Conservation (phyloP, 2,113 vertebrate species). For the Peucedramus taeniatus region DNA sequence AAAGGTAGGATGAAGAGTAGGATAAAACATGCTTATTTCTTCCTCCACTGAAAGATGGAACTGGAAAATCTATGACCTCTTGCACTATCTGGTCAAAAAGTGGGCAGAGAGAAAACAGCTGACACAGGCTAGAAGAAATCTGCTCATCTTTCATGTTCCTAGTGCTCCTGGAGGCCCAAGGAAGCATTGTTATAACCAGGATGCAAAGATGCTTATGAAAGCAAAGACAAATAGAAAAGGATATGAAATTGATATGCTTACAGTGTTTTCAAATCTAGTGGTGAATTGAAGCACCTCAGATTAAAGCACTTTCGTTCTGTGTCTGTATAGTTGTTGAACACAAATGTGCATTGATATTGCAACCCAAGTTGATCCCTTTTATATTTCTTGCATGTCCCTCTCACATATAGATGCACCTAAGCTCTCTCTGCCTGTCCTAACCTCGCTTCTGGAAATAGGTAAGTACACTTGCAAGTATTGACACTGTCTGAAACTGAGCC, state of each 20-base stretch:
- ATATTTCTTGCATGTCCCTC: background rate
- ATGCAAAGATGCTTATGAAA: background rate
- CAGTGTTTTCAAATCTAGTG: background rate
- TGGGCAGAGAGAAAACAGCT: background rate
- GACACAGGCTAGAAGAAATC: background rate
- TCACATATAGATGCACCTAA: background rate
- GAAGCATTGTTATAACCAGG: background rate
- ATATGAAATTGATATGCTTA: background rate
- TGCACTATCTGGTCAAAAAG: background rate
- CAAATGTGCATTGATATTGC: background rate
- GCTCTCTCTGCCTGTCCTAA: background rate
- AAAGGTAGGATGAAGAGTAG: background rate
- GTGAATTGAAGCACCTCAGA: background rate
- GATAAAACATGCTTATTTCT: background rate
- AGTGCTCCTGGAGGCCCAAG: background rate
- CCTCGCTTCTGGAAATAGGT: background rate
- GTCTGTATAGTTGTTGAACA: background rate
- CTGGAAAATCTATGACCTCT: background rate
- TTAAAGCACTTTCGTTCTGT: background rate
- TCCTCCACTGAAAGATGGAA: background rate
- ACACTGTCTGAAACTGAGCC: background rate
- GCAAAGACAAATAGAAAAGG: background rate
- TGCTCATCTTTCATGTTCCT: background rate
- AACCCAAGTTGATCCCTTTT: background rate
- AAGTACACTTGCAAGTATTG: background rate